Conservation (phyloP, 2,113 vertebrate genomes). For the Ceyx melanurus region DNA sequence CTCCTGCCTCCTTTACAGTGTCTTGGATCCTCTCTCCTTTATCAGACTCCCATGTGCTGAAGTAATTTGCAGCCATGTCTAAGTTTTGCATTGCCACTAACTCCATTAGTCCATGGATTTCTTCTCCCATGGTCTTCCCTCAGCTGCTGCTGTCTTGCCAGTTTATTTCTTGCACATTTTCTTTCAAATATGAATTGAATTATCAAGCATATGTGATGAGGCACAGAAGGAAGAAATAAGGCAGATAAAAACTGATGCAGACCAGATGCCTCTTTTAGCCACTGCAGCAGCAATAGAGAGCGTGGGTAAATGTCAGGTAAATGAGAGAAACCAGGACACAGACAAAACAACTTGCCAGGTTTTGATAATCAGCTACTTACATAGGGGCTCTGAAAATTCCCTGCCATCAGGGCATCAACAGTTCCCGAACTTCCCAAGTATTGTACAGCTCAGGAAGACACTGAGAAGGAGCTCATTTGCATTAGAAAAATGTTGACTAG, state of each 20-base stretch:
- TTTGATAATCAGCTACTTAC: background rate
- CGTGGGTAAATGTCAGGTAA: background rate
- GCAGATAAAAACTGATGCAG: conserved; percentile 35
- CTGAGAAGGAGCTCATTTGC: conserved; percentile 15
- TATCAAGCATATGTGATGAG: conserved; percentile 14
- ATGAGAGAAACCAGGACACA: background rate
- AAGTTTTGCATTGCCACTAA: background rate
- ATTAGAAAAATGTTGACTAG: background rate
- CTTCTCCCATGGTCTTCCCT: conserved; percentile 7
- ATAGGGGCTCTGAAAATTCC: background rate
- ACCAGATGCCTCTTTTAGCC: conserved; percentile 31
- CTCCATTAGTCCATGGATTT: conserved; percentile 15
- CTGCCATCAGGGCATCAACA: background rate
- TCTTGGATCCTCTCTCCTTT: background rate
- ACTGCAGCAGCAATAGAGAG: background rate
- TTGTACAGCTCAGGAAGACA: background rate
- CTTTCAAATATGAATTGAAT: conserved; percentile 62
- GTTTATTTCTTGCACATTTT: conserved; percentile 57
- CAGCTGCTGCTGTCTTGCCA: conserved; percentile 1
- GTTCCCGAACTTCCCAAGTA: background rate
- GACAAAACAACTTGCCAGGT: background rate
- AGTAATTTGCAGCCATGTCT: conserved; percentile 5
- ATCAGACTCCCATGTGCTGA: background rate
- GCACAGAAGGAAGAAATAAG: conserved; percentile 8
- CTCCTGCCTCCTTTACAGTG: background rate